Evolutionary conservation across 37 sponge, comb jelly and placozoan genomes (phyloP).

Genomic region (Chondrilla cf. caribensis): DNA sequence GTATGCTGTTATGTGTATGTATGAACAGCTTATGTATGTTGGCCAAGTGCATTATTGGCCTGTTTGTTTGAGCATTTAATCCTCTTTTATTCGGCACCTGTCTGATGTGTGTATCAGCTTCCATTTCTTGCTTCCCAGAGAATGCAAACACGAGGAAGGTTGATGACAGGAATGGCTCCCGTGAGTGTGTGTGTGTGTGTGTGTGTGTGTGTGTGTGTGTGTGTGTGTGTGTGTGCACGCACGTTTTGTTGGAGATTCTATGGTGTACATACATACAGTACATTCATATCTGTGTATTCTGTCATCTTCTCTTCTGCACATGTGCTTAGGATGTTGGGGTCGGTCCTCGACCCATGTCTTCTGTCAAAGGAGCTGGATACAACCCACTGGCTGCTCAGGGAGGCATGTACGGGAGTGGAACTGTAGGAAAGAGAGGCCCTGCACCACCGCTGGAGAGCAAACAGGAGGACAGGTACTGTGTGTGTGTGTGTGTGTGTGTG

Average conservation of each 20-base stretch:
- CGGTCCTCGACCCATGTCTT: constrained; percentile 88
- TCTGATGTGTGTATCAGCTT: not conserved
- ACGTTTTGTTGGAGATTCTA: not conserved
- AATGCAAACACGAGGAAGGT: not conserved
- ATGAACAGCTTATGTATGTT: too few relatives aligned
- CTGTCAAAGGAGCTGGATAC: constrained; percentile 90
- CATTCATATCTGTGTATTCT: constrained; percentile 31
- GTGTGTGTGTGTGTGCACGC: constrained; percentile 8
- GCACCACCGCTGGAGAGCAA: constrained; percentile 26
- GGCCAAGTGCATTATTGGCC: too few relatives aligned
- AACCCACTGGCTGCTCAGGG: not conserved
- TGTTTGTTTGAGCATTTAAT: too few relatives aligned
- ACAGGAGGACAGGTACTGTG: constrained; percentile 38
- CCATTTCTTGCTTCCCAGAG: not conserved
- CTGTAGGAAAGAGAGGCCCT: not conserved
- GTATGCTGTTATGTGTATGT: too few relatives aligned
- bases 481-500: too few relatives aligned
- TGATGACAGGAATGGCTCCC: constrained; percentile 31
- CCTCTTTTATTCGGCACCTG: too few relatives aligned
- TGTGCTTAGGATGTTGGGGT: constrained; percentile 22
- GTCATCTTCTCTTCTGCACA: constrained; percentile 9
- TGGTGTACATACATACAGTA: not conserved
- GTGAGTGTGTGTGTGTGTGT: constrained; percentile 17
- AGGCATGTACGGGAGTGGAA: not conserved
- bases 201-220: not conserved